Conservation (phyloP, 92 coral and sea anemone species). For the Epizoanthus stellaris region DNA sequence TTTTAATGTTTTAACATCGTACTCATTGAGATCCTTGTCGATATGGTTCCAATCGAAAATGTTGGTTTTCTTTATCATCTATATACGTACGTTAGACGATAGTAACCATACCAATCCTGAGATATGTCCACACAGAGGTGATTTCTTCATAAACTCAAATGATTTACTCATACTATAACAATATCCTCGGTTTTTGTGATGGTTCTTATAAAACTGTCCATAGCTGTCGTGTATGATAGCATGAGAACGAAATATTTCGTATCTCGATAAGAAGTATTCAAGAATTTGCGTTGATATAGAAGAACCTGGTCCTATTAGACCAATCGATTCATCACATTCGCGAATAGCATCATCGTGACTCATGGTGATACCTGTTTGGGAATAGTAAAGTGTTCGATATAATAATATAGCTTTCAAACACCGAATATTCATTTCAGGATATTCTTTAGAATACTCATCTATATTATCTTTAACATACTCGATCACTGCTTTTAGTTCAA, state of each 20-base stretch:
- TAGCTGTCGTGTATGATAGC: neutral
- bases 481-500: too few species aligned
- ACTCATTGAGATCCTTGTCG: neutral
- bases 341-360: constrained; percentile 6
- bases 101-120: too few species aligned
- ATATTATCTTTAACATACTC: too few species aligned
- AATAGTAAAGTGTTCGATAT: constrained; percentile 11
- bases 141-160: too few species aligned
- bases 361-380: neutral
- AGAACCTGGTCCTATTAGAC: constrained; percentile 19
- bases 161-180: too few species aligned
- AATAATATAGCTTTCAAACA: constrained; percentile 18
- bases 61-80: neutral
- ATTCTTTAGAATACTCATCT: constrained; percentile 2
- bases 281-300: constrained; percentile 6
- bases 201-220: neutral
- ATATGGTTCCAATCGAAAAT: neutral
- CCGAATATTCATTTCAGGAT: neutral
- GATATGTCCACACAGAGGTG: too few species aligned
- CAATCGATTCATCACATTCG: constrained; percentile 9
- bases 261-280: neutral
- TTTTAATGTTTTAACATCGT: neutral
- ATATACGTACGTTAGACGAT: neutral
- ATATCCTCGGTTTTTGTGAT: too few species aligned
- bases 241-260: neutral